These are phyloP conservation scores for Cryptotis parvus DNA, from an alignment of 2,113 vertebrate genomes.

Conservation along the genomic window DNA sequence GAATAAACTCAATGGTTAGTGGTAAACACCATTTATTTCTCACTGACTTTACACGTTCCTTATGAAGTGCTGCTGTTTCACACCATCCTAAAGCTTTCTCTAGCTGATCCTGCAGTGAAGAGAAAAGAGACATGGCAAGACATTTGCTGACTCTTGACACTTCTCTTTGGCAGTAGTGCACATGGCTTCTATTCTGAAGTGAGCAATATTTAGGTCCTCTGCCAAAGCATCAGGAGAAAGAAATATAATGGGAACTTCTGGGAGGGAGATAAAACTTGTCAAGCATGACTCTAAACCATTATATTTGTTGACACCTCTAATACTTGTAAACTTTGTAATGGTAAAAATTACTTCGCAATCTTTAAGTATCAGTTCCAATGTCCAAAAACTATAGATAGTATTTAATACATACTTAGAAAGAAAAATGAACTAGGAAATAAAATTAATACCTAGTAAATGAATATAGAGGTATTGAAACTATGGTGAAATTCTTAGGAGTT, in stretches of 20 bases:
- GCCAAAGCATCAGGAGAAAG: background rate
- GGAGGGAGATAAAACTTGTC: background rate
- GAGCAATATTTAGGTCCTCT: background rate
- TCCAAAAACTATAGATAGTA: background rate
- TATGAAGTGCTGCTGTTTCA: background rate
- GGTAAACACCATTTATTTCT: background rate
- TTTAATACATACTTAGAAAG: background rate
- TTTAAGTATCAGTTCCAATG: background rate
- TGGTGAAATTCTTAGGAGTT: background rate
- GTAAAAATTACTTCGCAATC: background rate
- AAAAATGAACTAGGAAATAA: background rate
- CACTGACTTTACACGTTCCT: background rate
- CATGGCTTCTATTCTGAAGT: background rate
- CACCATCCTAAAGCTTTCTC: background rate
- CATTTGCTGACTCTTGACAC: background rate
- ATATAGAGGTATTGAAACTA: background rate
- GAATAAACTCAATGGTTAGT: too few relatives aligned
- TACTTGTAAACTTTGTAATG: background rate
- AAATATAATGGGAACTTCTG: background rate
- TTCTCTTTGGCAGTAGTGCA: background rate
- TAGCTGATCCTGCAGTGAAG: background rate
- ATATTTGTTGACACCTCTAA: background rate
- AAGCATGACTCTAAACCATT: background rate
- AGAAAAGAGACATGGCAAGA: too few relatives aligned
- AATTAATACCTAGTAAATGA: background rate